A percentile compares a stretch with the other conserved stretches of the same genome.
Conservation (phyloP, 2,113 vertebrate genomes). For the Hemiprocne comata region DNA sequence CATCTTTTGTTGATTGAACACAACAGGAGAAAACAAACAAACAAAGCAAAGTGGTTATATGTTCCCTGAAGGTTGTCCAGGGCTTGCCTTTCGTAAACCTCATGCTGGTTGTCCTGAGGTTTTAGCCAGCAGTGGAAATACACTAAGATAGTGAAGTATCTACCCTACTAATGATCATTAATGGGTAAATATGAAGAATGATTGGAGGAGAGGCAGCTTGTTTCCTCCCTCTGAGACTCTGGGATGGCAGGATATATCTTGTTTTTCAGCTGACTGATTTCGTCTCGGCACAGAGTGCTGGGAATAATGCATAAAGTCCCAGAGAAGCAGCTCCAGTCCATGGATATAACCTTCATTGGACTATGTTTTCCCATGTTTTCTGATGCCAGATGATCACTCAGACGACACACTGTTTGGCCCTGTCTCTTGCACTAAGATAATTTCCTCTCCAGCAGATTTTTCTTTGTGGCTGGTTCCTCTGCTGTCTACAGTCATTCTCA, state of each 20-base stretch:
- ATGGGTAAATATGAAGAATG: not conserved
- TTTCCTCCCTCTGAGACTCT: not conserved
- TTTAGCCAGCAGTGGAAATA: not conserved
- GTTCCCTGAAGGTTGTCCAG: not conserved
- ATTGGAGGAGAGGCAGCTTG: not conserved
- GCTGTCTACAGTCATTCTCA: not conserved
- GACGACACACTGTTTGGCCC: not conserved
- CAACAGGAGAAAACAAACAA: not conserved
- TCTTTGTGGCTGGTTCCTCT: not conserved
- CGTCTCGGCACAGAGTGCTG: not conserved
- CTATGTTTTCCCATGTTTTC: not conserved
- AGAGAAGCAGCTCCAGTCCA: not conserved
- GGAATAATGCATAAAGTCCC: not conserved
- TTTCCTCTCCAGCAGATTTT: not conserved
- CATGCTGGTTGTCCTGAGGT: not conserved
- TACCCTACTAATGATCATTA: not conserved
- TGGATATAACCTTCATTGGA: not conserved
- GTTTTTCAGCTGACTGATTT: not conserved
- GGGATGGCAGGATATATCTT: not conserved
- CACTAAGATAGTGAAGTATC: not conserved
- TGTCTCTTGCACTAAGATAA: not conserved
- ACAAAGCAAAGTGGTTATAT: not conserved
- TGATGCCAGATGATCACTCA: not conserved
- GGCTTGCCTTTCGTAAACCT: not conserved
- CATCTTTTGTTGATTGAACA: not conserved